Conservation (phyloP, 92 coral and sea anemone species). For the Parazoanthus darwini region DNA sequence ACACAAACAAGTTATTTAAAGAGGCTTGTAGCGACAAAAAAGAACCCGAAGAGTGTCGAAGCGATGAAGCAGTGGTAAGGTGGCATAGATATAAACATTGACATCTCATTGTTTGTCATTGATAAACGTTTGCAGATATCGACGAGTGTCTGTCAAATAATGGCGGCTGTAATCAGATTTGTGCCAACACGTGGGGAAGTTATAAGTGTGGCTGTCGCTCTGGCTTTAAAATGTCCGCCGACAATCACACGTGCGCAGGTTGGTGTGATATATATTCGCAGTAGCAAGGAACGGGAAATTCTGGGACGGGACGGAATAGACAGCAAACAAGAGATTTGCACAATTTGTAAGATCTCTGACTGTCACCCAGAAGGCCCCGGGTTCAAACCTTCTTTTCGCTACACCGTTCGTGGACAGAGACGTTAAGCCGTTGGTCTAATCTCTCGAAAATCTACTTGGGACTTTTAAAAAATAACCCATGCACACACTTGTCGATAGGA, state of each 20-base stretch:
- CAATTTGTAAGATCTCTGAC: too few species aligned
- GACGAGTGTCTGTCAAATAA: conserved; percentile 65
- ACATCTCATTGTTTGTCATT: neutral
- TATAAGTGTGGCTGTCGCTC: conserved; percentile 64
- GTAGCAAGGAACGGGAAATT: neutral
- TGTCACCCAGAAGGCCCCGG: too few species aligned
- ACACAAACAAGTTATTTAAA: too few species aligned
- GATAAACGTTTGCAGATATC: conserved; percentile 54
- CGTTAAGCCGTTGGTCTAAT: too few species aligned
- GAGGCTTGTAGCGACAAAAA: too few species aligned
- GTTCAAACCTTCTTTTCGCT: too few species aligned
- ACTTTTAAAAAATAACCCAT: too few species aligned
- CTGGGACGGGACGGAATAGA: neutral
- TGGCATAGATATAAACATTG: neutral
- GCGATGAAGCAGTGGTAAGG: too few species aligned
- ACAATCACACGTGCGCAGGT: conserved; percentile 78
- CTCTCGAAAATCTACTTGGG: too few species aligned
- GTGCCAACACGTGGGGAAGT: conserved; percentile 67
- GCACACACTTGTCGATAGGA: too few species aligned
- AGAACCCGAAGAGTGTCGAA: too few species aligned
- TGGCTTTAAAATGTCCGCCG: conserved; percentile 65
- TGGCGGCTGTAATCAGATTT: conserved; percentile 77
- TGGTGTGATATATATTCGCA: neutral
- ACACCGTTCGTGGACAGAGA: too few species aligned
- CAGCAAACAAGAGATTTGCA: neutral